phyloP scores from a whole-genome alignment of 2,797 vertebrate genomes.

The Acipenser oxyrinchus region DNA sequence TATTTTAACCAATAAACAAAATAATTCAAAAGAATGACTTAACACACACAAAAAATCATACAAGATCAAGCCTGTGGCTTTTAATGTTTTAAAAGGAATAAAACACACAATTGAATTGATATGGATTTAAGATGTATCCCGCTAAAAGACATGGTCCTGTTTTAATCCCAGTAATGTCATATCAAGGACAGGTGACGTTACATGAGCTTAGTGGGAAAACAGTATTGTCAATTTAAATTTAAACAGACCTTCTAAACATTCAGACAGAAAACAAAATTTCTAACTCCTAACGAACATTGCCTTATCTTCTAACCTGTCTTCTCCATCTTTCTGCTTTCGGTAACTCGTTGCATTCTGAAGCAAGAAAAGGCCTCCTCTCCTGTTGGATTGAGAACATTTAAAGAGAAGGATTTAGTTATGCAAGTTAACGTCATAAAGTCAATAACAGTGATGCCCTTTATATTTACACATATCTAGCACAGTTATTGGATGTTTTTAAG shows the following conservation, averaged over 20 bases:
- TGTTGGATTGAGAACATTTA: conserved; percentile 28
- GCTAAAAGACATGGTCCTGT: too few species aligned
- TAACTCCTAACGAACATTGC: not conserved
- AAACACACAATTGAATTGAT: too few species aligned
- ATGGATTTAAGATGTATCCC: too few species aligned
- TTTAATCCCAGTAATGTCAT: too few species aligned
- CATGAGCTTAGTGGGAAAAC: too few species aligned
- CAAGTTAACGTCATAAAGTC: conserved; percentile 12
- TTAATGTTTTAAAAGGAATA: too few species aligned
- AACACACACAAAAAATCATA: too few species aligned
- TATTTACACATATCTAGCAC: conserved; percentile 8
- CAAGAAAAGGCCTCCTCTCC: conserved; percentile 88
- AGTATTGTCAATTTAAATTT: too few species aligned
- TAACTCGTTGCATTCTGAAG: conserved; percentile 85
- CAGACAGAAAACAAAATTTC: too few species aligned
- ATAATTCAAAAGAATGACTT: not conserved
- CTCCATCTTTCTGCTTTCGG: conserved; percentile 97
- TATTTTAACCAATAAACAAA: not conserved
- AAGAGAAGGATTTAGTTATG: conserved; percentile 17
- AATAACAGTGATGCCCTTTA: conserved; percentile 13
- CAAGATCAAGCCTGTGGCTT: too few species aligned
- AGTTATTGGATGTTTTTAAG: not conserved
- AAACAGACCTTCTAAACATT: too few species aligned
- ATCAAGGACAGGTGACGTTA: too few species aligned
- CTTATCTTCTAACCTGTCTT: conserved; percentile 64